phyloP scores from a whole-genome alignment of 2,888 invertebrate species.

The Patella caerulea region DNA sequence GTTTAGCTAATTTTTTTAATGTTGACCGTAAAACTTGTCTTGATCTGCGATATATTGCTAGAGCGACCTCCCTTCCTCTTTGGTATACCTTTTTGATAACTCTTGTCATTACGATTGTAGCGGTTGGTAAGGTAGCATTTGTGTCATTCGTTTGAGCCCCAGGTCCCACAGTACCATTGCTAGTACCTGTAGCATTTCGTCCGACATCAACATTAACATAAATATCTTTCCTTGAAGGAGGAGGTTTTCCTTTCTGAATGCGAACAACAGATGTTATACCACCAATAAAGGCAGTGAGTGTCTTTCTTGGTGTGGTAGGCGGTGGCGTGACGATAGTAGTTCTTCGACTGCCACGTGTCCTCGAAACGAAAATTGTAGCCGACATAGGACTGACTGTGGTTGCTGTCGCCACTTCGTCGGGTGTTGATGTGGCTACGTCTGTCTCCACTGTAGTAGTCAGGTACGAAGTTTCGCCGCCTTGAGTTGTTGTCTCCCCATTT shows the following conservation, averaged over 20 bases:
- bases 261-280: background rate
- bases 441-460: background rate
- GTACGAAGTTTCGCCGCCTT: background rate
- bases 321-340: background rate
- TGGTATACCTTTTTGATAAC: constrained; percentile 27
- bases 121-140: background rate
- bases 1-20: constrained; percentile 31
- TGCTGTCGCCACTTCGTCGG: background rate
- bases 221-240: background rate
- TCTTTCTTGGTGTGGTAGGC: background rate
- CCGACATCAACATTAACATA: background rate
- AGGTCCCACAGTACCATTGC: background rate
- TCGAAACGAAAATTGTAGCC: background rate
- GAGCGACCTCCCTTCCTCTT: constrained; percentile 28
- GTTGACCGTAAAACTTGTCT: constrained; percentile 29
- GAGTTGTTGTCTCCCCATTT: background rate
- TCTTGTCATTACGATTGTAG: constrained; percentile 17
- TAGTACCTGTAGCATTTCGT: background rate
- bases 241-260: background rate
- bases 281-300: background rate
- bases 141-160: background rate
- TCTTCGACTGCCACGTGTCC: background rate
- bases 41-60: constrained; percentile 21
- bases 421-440: background rate
- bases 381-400: background rate